Evolutionary conservation across 2,888 invertebrate species (phyloP).

Genomic region (Yponomeuta cagnagella): DNA sequence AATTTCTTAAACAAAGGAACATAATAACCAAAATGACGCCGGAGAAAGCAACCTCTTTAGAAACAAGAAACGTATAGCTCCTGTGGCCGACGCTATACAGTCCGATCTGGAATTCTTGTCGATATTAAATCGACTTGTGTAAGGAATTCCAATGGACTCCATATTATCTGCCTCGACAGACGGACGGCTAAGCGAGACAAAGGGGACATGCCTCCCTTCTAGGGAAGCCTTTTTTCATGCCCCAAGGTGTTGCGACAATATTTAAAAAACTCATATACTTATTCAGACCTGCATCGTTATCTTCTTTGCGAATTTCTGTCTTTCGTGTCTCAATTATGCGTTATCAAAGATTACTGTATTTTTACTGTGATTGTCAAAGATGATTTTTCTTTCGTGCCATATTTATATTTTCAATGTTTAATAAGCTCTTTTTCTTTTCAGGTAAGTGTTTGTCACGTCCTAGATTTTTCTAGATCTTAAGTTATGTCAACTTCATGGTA

Average conservation of each 20-base stretch:
- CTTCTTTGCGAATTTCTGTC: too few species aligned
- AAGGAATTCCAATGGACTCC: slow-evolving; percentile 66
- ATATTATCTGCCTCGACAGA: neutral
- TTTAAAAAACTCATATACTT: neutral
- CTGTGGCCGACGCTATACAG: slow-evolving; percentile 18
- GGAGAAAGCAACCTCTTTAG: neutral
- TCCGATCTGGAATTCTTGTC: slow-evolving; percentile 54
- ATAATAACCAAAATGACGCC: neutral
- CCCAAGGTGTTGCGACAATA: neutral
- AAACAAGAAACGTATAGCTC: slow-evolving; percentile 3
- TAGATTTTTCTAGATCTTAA: neutral
- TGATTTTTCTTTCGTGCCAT: too few species aligned
- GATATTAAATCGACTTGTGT: slow-evolving; percentile 74
- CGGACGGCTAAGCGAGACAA: neutral
- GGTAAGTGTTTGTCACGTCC: neutral
- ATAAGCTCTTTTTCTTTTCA: neutral
- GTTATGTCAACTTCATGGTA: neutral
- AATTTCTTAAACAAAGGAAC: neutral
- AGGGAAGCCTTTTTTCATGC: neutral
- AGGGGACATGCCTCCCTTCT: neutral
- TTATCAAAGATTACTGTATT: too few species aligned
- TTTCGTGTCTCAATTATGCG: too few species aligned
- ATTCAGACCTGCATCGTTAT: too few species aligned
- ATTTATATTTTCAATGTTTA: neutral
- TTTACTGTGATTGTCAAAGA: too few species aligned